Evolutionary conservation across 2,888 invertebrate genomes (phyloP).

Genomic region (Sisyra terminalis): DNA sequence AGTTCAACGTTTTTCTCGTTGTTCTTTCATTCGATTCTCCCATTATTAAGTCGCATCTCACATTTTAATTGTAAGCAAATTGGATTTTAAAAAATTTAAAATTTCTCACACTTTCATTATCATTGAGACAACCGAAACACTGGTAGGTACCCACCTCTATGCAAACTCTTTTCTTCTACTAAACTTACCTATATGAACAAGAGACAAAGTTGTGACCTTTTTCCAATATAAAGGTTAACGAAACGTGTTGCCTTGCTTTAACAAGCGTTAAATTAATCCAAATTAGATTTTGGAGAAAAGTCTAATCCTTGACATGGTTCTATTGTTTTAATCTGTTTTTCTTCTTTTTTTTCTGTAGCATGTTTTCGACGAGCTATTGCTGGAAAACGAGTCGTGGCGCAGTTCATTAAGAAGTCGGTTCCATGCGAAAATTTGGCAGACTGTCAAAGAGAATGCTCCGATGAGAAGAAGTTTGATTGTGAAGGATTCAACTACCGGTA

Average conservation of each 20-base stretch:
- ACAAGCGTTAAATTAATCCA: background rate
- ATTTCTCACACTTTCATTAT: conserved; percentile 3
- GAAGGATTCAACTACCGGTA: conserved; percentile 73
- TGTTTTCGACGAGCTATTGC: conserved; percentile 64
- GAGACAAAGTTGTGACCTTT: background rate
- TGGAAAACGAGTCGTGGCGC: conserved; percentile 51
- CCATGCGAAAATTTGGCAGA: conserved; percentile 58
- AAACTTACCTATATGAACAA: background rate
- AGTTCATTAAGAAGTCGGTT: conserved; percentile 48
- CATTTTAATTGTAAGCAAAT: no score
- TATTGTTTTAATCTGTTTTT: conserved; percentile 52
- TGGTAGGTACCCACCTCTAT: no score
- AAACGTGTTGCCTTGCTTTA: background rate
- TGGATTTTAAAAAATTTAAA: no score
- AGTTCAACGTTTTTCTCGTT: no score
- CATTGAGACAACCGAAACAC: background rate
- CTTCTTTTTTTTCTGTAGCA: conserved; percentile 40
- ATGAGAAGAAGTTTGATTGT: conserved; percentile 57
- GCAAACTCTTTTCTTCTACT: background rate
- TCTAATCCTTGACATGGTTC: conserved; percentile 1
- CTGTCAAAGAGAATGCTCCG: conserved; percentile 58
- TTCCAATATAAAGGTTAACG: background rate
- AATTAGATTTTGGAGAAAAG: background rate
- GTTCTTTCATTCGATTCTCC: no score
- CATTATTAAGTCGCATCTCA: no score